Base-by-base conservation (phyloP, 2,113 vertebrate genomes). In the Ptychochromis oligacanthus region DNA sequence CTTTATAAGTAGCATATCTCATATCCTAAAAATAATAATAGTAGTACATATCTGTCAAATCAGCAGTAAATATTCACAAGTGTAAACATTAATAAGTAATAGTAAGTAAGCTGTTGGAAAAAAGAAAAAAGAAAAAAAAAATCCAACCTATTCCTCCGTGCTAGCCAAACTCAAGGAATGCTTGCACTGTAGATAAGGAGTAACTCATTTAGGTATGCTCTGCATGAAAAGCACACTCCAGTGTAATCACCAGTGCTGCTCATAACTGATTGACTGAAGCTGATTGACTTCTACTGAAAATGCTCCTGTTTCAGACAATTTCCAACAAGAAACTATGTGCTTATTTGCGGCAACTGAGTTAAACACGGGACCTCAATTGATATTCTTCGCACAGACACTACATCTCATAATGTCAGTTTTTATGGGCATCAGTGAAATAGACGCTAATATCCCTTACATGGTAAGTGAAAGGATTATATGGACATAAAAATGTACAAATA, bases 401-500 rank as follows among this genome's bases (percentile, higher is more conserved):
- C 61, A 46, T 57, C 80, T 79, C 89, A 56, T 88, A 75, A 90
- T 81, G 80, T 86, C 88, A 81, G 17, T 65, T 82, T 88, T 89
- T 88, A 88, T 77, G 64, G 75, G 81, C 82, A 46, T 85, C 77
- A 59, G 18, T 61, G 89, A 87, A 87, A 88, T 78, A 90, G 87
- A 87, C 87, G 46, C 82, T 93, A 90, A 93, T 91, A 87, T 87
- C 56, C 86, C 77, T 58, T 26, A 83, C 85, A 89, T 88, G 84
- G 93, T 82, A 65, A 77, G 76, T 36, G 56, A 75, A 75, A 61
- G 80, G 81, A 82, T 77, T 80, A 81, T 72, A 82, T 61, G 76
- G 46, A 60, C 75, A 70, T 88, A 82, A 89, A 81, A 86, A 87
- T 58, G 24, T 79, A 86, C 55, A 78, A 70, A 82, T 76, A 81